phyloP scores from a whole-genome alignment of 1,140 invertebrate genomes.

The Onthophagus taurus region DNA sequence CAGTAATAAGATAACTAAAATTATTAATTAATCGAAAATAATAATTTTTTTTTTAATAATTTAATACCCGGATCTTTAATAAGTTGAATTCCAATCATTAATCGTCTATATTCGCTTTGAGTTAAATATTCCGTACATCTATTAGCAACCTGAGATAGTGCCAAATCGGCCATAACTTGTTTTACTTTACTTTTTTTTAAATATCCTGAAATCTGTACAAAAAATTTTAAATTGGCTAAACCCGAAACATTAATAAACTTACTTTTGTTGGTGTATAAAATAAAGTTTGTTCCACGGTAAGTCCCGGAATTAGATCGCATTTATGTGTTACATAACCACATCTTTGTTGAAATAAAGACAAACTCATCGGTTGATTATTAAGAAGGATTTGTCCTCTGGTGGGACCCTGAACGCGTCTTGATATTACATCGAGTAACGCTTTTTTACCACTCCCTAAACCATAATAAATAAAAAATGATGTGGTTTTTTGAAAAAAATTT shows the following conservation, averaged over 20 bases:
- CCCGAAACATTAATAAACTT: slow-evolving; percentile 11
- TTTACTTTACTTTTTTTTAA: slow-evolving; percentile 63
- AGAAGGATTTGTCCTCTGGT: slow-evolving; percentile 76
- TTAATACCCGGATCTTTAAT: slow-evolving; percentile 70
- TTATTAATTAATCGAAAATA: slow-evolving; percentile 1
- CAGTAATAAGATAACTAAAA: slow-evolving; percentile 67
- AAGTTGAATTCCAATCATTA: slow-evolving; percentile 79
- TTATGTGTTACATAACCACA: slow-evolving; percentile 79
- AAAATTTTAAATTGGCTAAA: slow-evolving; percentile 3
- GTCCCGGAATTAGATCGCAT: slow-evolving; percentile 69
- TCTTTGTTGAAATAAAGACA: slow-evolving; percentile 70
- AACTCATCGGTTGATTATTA: slow-evolving; percentile 71
- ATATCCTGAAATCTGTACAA: slow-evolving; percentile 52
- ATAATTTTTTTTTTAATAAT: background rate
- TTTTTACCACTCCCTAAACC: slow-evolving; percentile 74
- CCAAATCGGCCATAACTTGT: slow-evolving; percentile 83
- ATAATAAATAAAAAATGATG: background rate
- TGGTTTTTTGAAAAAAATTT: background rate
- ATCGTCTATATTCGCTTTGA: slow-evolving; percentile 71
- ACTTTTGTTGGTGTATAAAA: slow-evolving; percentile 71
- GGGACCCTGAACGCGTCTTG: slow-evolving; percentile 60
- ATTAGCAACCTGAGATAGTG: slow-evolving; percentile 76
- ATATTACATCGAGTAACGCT: slow-evolving; percentile 82
- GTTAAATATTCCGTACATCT: slow-evolving; percentile 69
- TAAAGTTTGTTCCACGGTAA: slow-evolving; percentile 79